phyloP scores from a whole-genome alignment of 2,113 vertebrate species.

The Cygnus atratus region DNA sequence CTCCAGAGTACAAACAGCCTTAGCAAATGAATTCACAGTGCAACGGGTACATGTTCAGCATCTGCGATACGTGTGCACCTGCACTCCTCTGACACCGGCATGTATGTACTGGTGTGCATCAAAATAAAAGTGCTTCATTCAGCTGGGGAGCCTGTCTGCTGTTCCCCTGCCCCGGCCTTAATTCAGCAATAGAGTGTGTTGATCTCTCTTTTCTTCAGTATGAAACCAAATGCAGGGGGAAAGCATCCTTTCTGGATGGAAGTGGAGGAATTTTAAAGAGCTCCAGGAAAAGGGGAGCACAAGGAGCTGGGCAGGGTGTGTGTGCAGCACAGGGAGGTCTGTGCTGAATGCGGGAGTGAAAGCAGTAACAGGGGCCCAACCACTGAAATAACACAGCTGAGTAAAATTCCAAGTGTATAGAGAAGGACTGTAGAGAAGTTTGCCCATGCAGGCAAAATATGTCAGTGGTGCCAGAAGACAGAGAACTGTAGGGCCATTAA shows the following conservation, averaged over 20 bases:
- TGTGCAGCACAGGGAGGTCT: background rate
- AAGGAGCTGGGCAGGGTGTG: background rate
- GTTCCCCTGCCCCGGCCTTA: background rate
- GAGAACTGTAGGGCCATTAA: background rate
- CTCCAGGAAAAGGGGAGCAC: background rate
- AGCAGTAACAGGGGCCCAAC: background rate
- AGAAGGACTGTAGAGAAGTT: background rate
- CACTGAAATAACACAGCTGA: background rate
- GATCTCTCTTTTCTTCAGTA: background rate
- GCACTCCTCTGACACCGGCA: background rate
- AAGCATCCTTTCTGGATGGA: background rate
- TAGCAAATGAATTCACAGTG: background rate
- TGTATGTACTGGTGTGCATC: background rate
- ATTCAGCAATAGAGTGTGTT: background rate
- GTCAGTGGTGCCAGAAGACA: background rate
- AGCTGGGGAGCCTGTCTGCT: background rate
- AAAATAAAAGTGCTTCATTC: background rate
- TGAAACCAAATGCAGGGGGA: background rate
- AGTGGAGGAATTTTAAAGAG: background rate
- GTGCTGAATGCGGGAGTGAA: background rate
- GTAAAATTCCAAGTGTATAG: background rate
- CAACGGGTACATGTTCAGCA: accelerated
- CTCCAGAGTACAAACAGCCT: background rate
- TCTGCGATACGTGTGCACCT: background rate
- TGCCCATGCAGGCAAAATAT: background rate